phyloP scores from a whole-genome alignment of 1,140 invertebrate species.

The Drosophila aff. region DNA sequence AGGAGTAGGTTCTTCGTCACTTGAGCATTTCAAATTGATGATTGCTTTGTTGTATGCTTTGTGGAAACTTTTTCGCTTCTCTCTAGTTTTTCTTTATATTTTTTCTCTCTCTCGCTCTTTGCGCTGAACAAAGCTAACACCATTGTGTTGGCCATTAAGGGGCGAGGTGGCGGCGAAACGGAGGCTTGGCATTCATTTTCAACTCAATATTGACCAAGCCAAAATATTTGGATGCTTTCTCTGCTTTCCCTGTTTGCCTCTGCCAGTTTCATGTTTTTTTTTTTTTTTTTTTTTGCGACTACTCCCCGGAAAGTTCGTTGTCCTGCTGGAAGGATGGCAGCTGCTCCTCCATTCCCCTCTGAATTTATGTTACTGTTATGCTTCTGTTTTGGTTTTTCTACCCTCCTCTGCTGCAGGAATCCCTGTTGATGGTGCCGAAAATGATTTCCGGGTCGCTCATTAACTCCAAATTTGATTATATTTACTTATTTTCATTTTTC shows the following conservation, averaged over 20 bases:
- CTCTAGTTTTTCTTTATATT: constrained; percentile 11
- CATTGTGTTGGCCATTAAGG: constrained; percentile 34
- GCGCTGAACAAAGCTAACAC: constrained; percentile 38
- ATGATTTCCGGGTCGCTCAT: constrained; percentile 73
- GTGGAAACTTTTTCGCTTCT: constrained; percentile 26
- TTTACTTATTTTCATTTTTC: constrained; percentile 51
- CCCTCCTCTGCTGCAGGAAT: not conserved
- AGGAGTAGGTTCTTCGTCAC: constrained; percentile 27
- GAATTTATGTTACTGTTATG: constrained; percentile 36
- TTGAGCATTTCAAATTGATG: constrained; percentile 49
- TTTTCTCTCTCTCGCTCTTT: not conserved
- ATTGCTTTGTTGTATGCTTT: constrained; percentile 35
- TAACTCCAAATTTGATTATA: constrained; percentile 73
- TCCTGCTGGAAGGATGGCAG: constrained; percentile 22
- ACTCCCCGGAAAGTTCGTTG: constrained; percentile 32
- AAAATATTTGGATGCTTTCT: constrained; percentile 37
- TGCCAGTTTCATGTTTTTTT: not conserved
- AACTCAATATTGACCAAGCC: constrained; percentile 48
- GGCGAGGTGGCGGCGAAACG: constrained; percentile 3
- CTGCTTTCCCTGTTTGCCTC: constrained; percentile 20
- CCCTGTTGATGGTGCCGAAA: constrained; percentile 47
- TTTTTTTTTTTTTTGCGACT: constrained; percentile 1
- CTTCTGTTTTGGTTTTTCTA: constrained; percentile 33
- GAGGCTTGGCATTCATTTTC: constrained; percentile 45
- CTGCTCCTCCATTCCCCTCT: constrained; percentile 1